Percentiles rank a stretch among this genome's conserved stretches.
Conservation (phyloP, 2,888 invertebrate species). For the Trachelus stipa region DNA sequence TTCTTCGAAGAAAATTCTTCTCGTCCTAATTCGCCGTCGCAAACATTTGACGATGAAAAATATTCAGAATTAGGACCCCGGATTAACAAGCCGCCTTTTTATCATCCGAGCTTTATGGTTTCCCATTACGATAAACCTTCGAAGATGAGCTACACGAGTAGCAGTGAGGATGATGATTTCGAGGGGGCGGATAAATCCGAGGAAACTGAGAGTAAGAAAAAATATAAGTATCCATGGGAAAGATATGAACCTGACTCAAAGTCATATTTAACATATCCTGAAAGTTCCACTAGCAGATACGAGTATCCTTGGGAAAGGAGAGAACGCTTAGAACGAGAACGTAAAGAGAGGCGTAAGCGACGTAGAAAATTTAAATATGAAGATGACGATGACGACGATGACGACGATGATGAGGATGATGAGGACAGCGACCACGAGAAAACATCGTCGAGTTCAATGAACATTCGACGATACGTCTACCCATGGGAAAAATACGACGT, state of each 20-base stretch:
- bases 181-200: constrained; percentile 27
- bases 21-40: constrained; percentile 54
- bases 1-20: constrained; percentile 31
- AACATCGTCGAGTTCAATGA: background rate
- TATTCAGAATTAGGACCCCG: constrained; percentile 54
- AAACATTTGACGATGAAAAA: constrained; percentile 53
- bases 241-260: constrained; percentile 31
- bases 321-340: constrained; percentile 40
- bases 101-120: constrained; percentile 51
- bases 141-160: constrained; percentile 13
- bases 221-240: constrained; percentile 55
- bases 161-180: constrained; percentile 19
- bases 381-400: constrained; percentile 32
- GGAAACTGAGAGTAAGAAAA: constrained; percentile 35
- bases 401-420: constrained; percentile 31
- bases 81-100: constrained; percentile 54
- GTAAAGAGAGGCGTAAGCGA: constrained; percentile 23
- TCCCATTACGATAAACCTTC: constrained; percentile 33
- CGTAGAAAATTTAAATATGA: constrained; percentile 23
- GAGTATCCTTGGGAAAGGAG: constrained; percentile 63
- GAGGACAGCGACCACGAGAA: constrained; percentile 6
- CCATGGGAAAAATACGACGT: constrained; percentile 42
- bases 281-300: constrained; percentile 35
- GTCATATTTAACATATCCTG: constrained; percentile 31
- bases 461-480: constrained; percentile 19